These are phyloP conservation scores for Drosophila borealis DNA, from an alignment of 2,888 invertebrate genomes.

Conservation along the genomic window DNA sequence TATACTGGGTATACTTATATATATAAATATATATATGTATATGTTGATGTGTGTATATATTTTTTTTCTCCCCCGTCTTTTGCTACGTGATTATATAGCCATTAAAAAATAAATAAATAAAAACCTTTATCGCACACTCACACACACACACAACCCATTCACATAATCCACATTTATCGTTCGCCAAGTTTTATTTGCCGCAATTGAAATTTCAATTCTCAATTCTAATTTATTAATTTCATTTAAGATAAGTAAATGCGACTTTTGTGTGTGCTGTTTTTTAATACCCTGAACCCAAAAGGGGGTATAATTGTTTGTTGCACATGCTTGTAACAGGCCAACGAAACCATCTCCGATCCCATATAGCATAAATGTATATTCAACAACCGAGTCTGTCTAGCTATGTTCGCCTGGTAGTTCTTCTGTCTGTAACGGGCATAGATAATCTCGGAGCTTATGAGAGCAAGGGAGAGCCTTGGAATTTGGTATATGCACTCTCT, in stretches of 20 bases:
- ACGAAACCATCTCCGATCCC: no score
- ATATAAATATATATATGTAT: neutral
- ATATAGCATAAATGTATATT: no score
- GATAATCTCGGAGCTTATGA: no score
- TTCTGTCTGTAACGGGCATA: no score
- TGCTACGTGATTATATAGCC: conserved; percentile 74
- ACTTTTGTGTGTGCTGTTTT: conserved; percentile 30
- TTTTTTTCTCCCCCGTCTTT: conserved; percentile 36
- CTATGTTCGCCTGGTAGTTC: no score
- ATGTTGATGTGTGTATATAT: conserved; percentile 16
- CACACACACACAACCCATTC: conserved; percentile 23
- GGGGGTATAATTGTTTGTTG: no score
- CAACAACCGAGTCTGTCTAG: no score
- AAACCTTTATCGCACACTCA: conserved; percentile 46
- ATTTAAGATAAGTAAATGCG: conserved; percentile 70
- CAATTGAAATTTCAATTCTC: conserved; percentile 48
- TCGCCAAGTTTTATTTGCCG: conserved; percentile 32
- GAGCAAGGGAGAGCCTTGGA: no score
- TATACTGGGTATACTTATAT: conserved; percentile 16
- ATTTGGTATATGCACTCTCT: no score
- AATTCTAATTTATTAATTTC: conserved; percentile 79
- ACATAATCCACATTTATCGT: conserved; percentile 52
- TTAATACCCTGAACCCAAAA: neutral
- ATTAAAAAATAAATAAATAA: conserved; percentile 59
- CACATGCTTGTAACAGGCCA: no score